Evolutionary conservation across 1,140 invertebrate genomes (phyloP).

Genomic region (Pseudachorutes palmiensis): DNA sequence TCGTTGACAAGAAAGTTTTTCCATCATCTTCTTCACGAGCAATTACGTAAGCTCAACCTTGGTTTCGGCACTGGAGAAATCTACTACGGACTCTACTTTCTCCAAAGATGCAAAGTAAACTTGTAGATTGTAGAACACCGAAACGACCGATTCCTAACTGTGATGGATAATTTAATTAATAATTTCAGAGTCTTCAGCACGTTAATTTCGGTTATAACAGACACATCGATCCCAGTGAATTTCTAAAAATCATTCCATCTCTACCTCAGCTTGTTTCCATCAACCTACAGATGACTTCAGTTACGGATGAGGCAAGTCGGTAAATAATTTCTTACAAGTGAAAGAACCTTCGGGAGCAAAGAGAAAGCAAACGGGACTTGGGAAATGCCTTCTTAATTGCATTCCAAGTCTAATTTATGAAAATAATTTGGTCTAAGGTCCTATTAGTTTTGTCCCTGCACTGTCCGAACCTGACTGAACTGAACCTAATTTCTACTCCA

Average conservation of each 20-base stretch:
- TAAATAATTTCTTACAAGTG: background rate
- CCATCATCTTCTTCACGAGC: constrained; percentile 37
- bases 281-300: constrained; percentile 40
- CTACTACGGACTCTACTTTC: constrained; percentile 38
- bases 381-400: too few relatives aligned
- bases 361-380: too few relatives aligned
- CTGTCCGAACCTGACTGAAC: constrained; percentile 39
- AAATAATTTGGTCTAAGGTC: constrained; percentile 27
- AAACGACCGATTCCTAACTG: too few relatives aligned
- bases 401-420: too few relatives aligned
- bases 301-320: constrained; percentile 39
- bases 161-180: too few relatives aligned
- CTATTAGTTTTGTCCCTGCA: constrained; percentile 37
- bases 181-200: constrained; percentile 38
- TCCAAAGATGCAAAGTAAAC: constrained; percentile 40
- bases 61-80: constrained; percentile 37
- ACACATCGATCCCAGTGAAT: constrained; percentile 38
- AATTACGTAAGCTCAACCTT: constrained; percentile 36
- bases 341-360: too few relatives aligned
- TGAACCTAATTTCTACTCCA: constrained; percentile 40
- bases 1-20: constrained; percentile 35
- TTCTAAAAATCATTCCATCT: constrained; percentile 37
- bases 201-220: constrained; percentile 40
- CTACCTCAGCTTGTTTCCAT: constrained; percentile 37
- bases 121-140: too few relatives aligned